phyloP scores from a whole-genome alignment of 2,888 invertebrate genomes.

The Antheraea assamensis region DNA sequence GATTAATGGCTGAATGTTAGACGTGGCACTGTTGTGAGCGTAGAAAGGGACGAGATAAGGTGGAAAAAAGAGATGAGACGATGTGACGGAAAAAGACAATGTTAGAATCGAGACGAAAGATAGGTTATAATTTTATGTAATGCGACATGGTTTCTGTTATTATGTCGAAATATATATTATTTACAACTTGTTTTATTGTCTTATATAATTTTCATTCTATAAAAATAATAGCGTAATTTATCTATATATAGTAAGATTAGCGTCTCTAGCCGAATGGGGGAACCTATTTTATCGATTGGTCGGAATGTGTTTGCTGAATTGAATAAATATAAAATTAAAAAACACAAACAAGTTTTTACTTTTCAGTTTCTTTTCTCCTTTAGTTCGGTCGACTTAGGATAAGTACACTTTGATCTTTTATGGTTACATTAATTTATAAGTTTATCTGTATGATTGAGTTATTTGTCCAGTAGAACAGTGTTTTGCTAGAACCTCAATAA shows the following conservation, averaged over 20 bases:
- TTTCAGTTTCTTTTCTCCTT: neutral
- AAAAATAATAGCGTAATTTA: neutral
- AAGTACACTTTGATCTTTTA: neutral
- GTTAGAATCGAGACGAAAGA: neutral
- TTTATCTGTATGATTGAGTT: neutral
- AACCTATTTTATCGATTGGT: neutral
- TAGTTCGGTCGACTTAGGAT: neutral
- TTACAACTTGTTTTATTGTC: neutral
- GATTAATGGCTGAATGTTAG: neutral
- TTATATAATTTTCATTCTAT: neutral
- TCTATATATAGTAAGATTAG: neutral
- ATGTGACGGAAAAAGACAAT: too few species aligned
- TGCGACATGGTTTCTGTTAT: neutral
- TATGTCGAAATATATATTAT: neutral
- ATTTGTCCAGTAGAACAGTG: neutral
- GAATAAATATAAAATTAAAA: neutral
- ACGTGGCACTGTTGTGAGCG: neutral
- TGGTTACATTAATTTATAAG: neutral
- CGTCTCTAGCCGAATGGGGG: neutral
- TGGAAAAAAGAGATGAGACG: too few species aligned
- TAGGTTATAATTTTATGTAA: neutral
- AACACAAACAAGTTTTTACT: neutral
- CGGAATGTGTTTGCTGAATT: neutral
- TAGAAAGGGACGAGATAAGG: neutral
- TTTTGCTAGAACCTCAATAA: too few species aligned